Conservation (phyloP, 2,888 invertebrate genomes). For the Lobophora halterata region DNA sequence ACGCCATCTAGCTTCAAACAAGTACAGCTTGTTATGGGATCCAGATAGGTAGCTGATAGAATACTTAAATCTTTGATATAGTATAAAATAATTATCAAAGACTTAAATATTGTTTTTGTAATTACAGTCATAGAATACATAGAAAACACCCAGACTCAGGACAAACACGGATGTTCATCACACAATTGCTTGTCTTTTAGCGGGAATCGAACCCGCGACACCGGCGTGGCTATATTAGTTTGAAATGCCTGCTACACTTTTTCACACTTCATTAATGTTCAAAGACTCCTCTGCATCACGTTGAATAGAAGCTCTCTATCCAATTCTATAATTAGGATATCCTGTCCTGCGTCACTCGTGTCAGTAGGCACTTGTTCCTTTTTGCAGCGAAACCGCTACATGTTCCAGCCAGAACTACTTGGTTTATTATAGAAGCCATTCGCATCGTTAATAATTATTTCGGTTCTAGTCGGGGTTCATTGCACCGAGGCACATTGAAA, state of each 20-base stretch:
- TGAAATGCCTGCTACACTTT: neutral
- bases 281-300: constrained; percentile 1
- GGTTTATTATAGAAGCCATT: constrained; percentile 30
- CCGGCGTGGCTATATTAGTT: too few species aligned
- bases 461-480: constrained; percentile 23
- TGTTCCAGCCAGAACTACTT: constrained; percentile 28
- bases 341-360: constrained; percentile 15
- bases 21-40: too few species aligned
- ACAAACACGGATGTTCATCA: too few species aligned
- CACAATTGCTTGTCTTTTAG: too few species aligned
- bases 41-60: too few species aligned
- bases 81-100: too few species aligned
- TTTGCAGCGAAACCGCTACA: constrained; percentile 29
- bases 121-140: too few species aligned
- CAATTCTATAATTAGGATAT: constrained; percentile 18
- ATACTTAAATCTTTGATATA: too few species aligned
- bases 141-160: too few species aligned
- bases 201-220: too few species aligned
- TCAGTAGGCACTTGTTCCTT: constrained; percentile 18
- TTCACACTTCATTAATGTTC: neutral
- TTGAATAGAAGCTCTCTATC: constrained; percentile 3
- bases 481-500: constrained; percentile 17
- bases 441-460: constrained; percentile 27
- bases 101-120: too few species aligned
- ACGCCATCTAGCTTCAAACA: too few species aligned